Evolutionary conservation across 2,888 invertebrate species (phyloP).

Genomic region (Altica lythri): DNA sequence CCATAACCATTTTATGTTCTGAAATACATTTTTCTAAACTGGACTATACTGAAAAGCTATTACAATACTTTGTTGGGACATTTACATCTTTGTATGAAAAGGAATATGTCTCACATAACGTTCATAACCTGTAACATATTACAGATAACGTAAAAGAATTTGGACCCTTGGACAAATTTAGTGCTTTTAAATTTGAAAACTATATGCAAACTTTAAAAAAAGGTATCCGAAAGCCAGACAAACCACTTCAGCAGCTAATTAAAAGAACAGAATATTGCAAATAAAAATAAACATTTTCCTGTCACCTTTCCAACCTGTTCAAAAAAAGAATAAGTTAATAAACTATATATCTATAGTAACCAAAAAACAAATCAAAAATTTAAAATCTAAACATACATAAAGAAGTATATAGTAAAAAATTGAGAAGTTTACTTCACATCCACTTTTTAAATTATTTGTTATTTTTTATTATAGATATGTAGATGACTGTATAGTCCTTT

Average conservation of each 20-base stretch:
- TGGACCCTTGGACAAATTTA: neutral
- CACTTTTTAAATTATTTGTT: no score
- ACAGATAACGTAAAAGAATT: neutral
- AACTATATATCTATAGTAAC: no score
- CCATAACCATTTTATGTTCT: neutral
- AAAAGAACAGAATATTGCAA: neutral
- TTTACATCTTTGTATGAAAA: neutral
- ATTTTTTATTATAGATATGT: no score
- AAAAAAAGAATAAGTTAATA: no score
- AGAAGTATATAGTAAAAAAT: no score
- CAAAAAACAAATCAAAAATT: no score
- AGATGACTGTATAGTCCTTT: no score
- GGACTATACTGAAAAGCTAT: neutral
- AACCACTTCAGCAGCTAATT: neutral
- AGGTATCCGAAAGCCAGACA: neutral
- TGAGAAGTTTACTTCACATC: no score
- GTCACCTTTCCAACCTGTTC: no score
- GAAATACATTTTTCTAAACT: neutral
- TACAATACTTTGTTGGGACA: neutral
- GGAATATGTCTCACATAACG: neutral
- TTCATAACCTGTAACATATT: neutral
- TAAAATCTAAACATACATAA: no score
- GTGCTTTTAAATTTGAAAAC: neutral
- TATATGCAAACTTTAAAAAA: neutral
- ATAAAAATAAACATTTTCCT: neutral